phyloP scores from a whole-genome alignment of 1,140 invertebrate genomes.

The Chionoecetes opilio region DNA sequence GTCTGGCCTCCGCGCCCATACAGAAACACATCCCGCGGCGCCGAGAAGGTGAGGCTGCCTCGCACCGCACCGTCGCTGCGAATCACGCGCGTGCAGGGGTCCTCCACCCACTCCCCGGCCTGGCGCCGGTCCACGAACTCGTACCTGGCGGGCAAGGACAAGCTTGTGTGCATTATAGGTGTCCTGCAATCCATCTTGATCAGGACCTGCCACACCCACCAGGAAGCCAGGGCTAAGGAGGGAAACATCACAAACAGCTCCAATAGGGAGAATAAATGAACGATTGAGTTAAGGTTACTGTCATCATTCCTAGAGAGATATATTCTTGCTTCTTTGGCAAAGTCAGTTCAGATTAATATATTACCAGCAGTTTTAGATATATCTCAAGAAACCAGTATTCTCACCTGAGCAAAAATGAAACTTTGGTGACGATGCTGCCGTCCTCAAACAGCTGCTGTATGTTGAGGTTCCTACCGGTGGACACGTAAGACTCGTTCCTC shows the following conservation, averaged over 20 bases:
- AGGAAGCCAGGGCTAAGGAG: neutral
- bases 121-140: constrained; percentile 93
- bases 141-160: constrained; percentile 89
- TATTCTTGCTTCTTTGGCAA: no score
- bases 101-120: constrained; percentile 87
- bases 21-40: constrained; percentile 91
- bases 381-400: no score
- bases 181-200: neutral
- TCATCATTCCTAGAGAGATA: no score
- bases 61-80: constrained; percentile 70
- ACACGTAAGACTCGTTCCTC: constrained; percentile 90
- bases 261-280: no score
- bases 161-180: neutral
- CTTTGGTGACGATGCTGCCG: constrained; percentile 91
- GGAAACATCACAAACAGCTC: no score
- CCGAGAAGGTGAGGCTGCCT: constrained; percentile 86
- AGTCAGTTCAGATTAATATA: no score
- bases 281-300: no score
- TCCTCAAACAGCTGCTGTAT: constrained; percentile 90
- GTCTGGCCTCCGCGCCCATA: constrained; percentile 91
- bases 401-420: constrained; percentile 83
- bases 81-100: constrained; percentile 80
- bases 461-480: constrained; percentile 88
- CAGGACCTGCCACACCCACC: neutral
- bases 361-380: no score